Percentiles rank a stretch among this genome's conserved stretches.
These are phyloP conservation scores for Philaethria dido DNA, from an alignment of 2,888 invertebrate genomes.

Conservation along the genomic window DNA sequence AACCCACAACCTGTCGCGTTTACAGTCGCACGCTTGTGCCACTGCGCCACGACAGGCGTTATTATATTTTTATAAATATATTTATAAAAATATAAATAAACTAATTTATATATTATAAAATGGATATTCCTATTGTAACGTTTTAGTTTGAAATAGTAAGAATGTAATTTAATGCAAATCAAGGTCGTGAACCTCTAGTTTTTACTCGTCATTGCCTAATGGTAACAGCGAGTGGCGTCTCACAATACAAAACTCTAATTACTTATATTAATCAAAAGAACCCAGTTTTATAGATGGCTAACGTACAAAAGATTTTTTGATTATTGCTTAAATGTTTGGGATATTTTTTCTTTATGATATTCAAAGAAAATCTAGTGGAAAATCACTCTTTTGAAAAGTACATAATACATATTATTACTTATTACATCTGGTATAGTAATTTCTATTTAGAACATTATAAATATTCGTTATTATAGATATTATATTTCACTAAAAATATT, in stretches of 20 bases:
- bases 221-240: slow-evolving; percentile 21
- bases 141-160: slow-evolving; percentile 10
- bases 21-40: no score
- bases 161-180: slow-evolving; percentile 50
- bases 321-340: neutral
- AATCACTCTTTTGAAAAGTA: neutral
- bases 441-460: neutral
- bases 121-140: slow-evolving; percentile 14
- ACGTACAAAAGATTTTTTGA: slow-evolving; percentile 5
- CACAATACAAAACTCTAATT: slow-evolving; percentile 29
- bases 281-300: slow-evolving; percentile 4
- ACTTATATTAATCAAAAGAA: slow-evolving; percentile 28
- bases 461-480: no score
- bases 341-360: neutral
- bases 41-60: no score
- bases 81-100: neutral
- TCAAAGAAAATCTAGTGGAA: neutral
- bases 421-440: neutral
- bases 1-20: no score
- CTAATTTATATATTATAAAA: neutral
- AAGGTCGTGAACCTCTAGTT: slow-evolving; percentile 52
- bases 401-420: no score
- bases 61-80: neutral
- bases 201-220: slow-evolving; percentile 36
- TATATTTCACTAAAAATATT: no score